Base-by-base conservation (phyloP, 2,797 vertebrate genomes). In the Semotilus atromaculatus region DNA sequence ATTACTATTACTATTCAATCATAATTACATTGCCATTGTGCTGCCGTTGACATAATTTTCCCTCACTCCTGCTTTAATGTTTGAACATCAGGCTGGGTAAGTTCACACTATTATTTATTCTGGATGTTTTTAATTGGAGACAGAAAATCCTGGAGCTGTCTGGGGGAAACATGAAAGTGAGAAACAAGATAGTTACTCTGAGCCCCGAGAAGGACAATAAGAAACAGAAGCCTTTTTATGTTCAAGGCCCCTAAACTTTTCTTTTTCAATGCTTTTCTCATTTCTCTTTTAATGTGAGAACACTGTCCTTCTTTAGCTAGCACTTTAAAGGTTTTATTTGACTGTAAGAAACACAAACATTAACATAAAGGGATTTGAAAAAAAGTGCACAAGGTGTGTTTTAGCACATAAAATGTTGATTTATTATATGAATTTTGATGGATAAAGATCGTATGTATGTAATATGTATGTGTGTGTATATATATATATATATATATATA, bases 71-170 rank as follows among this genome's bases (percentile, higher is more conserved):
- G 76, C 76, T 81, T 85, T 82, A 68, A 66, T 82, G 58, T 64
- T 76, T 60, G 64, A 82, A 60, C 85, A 62, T 72, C 82, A 70
- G 82, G 67, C 71, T 67, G 45, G 34, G 51, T 53, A 60, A 79
- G 53, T 64, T 86, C 62, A 51, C 70, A 31, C 73, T 21, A 51
- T 82, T 82, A 73, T 80, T 81, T 79, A 80, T 81, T 85, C 60
- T 53, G 8, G 66, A 76, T 82, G 70, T 82, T 85, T 88, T 83
- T 58, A 85, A 87, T 88, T 88, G 83, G 75, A 86, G 76, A 85
- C 60, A 67, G 60, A 87, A 87, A 77, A 83, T 88, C 76, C 73
- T 74, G 43, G 34, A 85, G 80, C 55, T 86, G 81, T 82, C 83
- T 80, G 67, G 60, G 80, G 74, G 38, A 58, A 45, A 86, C 80